Conservation (phyloP, 2,888 invertebrate species). For the Ferdinandea cuprea region DNA sequence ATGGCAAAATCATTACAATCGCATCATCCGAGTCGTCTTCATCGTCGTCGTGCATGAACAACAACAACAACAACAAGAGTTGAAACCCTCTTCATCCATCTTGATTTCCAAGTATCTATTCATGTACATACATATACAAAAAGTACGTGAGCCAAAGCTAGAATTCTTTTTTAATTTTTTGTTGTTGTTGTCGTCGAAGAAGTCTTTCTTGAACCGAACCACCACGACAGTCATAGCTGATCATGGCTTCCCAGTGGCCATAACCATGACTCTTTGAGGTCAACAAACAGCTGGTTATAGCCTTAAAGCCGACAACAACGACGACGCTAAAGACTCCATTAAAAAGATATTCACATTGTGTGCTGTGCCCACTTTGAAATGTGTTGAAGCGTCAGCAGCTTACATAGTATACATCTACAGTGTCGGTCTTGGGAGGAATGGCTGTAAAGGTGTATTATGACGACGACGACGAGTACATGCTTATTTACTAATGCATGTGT, state of each 20-base stretch:
- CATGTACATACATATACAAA: background rate
- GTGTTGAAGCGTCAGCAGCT: constrained; percentile 62
- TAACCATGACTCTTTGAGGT: constrained; percentile 83
- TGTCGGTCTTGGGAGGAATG: constrained; percentile 32
- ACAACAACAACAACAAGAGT: constrained; percentile 36
- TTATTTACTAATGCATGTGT: constrained; percentile 37
- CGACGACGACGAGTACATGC: background rate
- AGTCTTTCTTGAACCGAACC: constrained; percentile 28
- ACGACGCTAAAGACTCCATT: constrained; percentile 69
- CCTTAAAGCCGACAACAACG: constrained; percentile 47
- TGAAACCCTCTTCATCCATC: constrained; percentile 34
- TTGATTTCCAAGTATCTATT: constrained; percentile 12
- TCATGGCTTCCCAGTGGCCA: constrained; percentile 78
- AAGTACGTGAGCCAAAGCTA: constrained; percentile 13
- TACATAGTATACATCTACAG: constrained; percentile 34
- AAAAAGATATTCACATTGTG: constrained; percentile 63
- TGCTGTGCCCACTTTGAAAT: constrained; percentile 48
- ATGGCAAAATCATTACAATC: constrained; percentile 58
- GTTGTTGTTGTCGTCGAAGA: constrained; percentile 28
- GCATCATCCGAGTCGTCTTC: constrained; percentile 25
- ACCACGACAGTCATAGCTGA: constrained; percentile 34
- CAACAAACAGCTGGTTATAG: constrained; percentile 82
- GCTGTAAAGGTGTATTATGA: constrained; percentile 9
- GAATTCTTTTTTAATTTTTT: constrained; percentile 28
- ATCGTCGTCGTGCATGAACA: constrained; percentile 46